phyloP scores from a whole-genome alignment of 2,113 vertebrate species.

The Otis tarda region DNA sequence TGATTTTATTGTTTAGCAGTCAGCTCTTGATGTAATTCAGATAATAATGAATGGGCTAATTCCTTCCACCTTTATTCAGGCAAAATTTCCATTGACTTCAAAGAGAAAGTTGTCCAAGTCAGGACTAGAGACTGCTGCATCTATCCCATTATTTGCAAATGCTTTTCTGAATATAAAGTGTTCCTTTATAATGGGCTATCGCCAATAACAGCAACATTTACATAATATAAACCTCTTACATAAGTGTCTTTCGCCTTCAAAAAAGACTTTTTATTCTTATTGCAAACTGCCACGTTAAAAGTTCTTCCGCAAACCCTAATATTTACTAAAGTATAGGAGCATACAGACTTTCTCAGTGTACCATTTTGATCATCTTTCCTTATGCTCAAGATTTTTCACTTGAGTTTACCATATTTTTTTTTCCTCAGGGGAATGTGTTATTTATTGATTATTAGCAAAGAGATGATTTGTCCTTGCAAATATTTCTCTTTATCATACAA shows the following conservation, averaged over 20 bases:
- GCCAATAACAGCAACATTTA: conserved; percentile 42
- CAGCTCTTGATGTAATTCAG: conserved; percentile 63
- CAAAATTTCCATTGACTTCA: conserved; percentile 60
- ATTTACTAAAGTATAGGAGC: not conserved
- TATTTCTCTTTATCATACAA: conserved; percentile 13
- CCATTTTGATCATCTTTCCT: not conserved
- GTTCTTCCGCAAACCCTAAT: not conserved
- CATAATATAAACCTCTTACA: conserved; percentile 38
- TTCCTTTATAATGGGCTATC: conserved; percentile 20
- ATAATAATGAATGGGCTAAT: conserved; percentile 61
- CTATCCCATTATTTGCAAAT: conserved; percentile 46
- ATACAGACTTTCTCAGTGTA: not conserved
- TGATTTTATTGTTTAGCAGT: conserved; percentile 56
- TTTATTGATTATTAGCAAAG: conserved; percentile 45
- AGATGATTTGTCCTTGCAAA: conserved; percentile 4
- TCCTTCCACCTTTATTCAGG: conserved; percentile 49
- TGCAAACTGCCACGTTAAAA: not conserved
- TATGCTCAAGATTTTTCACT: not conserved
- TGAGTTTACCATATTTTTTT: not conserved
- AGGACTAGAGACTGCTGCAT: conserved; percentile 10
- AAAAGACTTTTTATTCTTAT: conserved; percentile 1
- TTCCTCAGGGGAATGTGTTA: not conserved
- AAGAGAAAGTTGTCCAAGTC: conserved; percentile 50
- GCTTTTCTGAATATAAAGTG: not conserved
- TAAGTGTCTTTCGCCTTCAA: not conserved